Base-by-base conservation (phyloP, 2,113 vertebrate species). In the Falcunculus frontatus region DNA sequence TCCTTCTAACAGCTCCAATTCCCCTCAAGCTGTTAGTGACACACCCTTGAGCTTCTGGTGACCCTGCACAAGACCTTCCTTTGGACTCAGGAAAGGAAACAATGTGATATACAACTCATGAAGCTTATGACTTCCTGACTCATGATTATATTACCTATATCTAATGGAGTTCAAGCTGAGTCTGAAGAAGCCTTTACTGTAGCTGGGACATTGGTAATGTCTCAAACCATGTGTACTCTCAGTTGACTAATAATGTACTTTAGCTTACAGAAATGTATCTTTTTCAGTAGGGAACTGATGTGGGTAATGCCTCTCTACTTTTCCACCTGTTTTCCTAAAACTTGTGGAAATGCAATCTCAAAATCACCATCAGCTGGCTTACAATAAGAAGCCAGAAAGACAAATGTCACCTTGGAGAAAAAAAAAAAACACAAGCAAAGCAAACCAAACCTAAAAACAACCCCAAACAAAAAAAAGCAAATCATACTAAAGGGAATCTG, bases 21-120 rank as follows among this genome's bases (percentile, higher is more conserved):
- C 59, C 68, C 68, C 74, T 83, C 90, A 96, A 96, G 88, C 88
- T 96, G 92, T 86, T 81, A 90, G 90, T 76, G 85, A 65, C 85
- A 90, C 75, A 73, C 77, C n/a, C 90, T 72, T 93, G 85, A 94
- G 87, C 37, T 93, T 59, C 76, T 94, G 59, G 47, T 94, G 83
- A 96, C 90, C 79, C 76, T 84, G 52, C 10, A 87, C 41, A 78
- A 78, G 90, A 81, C 76, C 79, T 78, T 95, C 10, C 35, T 91
- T 81, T 77, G 68, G 85, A 94, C 56, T 84, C 26, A 6, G 37
- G 32, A 76, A 97, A 83, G 39, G 68, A 93, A 90, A 65, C 50
- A 79, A 42, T 55, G 35, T 52, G 32, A 63, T 70, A 55, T 26
- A 47, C 15, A 89, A 42, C 35, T 50, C 68, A 60, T 41, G 83